Evolutionary conservation across 2,797 vertebrate genomes (phyloP).

Genomic region (Knipowitschia caucasica): DNA sequence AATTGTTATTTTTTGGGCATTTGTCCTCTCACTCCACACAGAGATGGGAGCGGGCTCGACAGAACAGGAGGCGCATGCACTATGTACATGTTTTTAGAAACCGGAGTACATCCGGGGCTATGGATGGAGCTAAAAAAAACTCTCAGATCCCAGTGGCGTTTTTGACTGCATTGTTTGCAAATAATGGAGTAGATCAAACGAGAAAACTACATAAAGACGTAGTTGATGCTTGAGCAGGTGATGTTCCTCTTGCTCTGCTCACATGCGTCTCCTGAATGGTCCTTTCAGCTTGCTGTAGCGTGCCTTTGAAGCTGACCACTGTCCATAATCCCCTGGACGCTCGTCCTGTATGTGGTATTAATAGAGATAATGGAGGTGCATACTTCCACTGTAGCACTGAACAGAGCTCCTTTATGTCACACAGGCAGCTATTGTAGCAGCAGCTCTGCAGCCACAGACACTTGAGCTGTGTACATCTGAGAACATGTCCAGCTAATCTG

Average conservation of each 20-base stretch:
- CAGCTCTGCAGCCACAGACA: conserved; percentile 34
- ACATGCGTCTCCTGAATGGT: neutral
- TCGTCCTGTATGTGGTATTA: conserved; percentile 23
- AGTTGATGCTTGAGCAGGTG: too few species aligned
- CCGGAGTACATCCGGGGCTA: too few species aligned
- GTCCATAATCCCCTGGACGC: conserved; percentile 19
- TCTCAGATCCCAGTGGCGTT: too few species aligned
- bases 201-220: too few species aligned
- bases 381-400: conserved; percentile 13
- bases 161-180: too few species aligned
- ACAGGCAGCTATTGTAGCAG: conserved; percentile 33
- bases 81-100: too few species aligned
- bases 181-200: too few species aligned
- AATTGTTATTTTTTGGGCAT: too few species aligned
- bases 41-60: too few species aligned
- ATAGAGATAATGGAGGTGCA: conserved; percentile 13
- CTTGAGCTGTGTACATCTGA: conserved; percentile 51
- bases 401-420: conserved; percentile 45
- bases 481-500: conserved; percentile 47
- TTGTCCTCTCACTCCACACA: too few species aligned
- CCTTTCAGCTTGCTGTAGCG: conserved; percentile 2
- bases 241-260: neutral
- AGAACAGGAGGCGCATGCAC: too few species aligned
- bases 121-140: too few species aligned
- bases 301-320: conserved; percentile 29